Evolutionary conservation across 2,888 invertebrate genomes (phyloP).

Genomic region (Heliothis peltigera): DNA sequence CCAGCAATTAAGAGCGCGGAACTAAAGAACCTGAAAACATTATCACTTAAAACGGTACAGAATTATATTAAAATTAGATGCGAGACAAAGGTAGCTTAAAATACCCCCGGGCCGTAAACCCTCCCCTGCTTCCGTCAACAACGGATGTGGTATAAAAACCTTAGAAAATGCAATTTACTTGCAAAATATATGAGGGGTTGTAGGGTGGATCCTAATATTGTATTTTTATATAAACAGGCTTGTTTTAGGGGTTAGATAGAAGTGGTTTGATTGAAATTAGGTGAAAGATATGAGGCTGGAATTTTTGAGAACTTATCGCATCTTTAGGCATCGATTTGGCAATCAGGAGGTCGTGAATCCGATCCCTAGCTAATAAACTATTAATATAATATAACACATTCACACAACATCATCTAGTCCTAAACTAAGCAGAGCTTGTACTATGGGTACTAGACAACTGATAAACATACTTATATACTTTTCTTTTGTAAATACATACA

Average conservation of each 20-base stretch:
- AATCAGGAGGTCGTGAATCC: too few relatives aligned
- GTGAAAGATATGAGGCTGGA: conserved; percentile 42
- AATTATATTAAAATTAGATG: conserved; percentile 60
- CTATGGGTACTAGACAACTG: too few relatives aligned
- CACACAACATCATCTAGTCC: too few relatives aligned
- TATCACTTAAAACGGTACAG: conserved; percentile 56
- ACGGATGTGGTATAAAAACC: conserved; percentile 59
- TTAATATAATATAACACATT: too few relatives aligned
- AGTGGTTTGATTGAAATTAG: conserved; percentile 42
- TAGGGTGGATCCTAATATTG: conserved; percentile 49
- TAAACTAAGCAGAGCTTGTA: too few relatives aligned
- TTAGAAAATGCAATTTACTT: conserved; percentile 66
- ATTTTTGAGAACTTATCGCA: conserved; percentile 41
- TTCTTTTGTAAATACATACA: too few relatives aligned
- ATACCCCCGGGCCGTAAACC: conserved; percentile 51
- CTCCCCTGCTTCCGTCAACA: conserved; percentile 49
- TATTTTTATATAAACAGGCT: conserved; percentile 51
- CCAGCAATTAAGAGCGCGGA: conserved; percentile 37
- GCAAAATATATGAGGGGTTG: conserved; percentile 62
- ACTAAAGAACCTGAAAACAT: conserved; percentile 50
- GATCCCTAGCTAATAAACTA: too few relatives aligned
- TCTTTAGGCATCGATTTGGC: too few relatives aligned
- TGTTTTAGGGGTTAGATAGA: conserved; percentile 50
- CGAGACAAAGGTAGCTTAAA: conserved; percentile 55
- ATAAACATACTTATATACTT: too few relatives aligned